Evolutionary conservation across 2,888 invertebrate species (phyloP).

Genomic region (Thymelicus sylvestris): DNA sequence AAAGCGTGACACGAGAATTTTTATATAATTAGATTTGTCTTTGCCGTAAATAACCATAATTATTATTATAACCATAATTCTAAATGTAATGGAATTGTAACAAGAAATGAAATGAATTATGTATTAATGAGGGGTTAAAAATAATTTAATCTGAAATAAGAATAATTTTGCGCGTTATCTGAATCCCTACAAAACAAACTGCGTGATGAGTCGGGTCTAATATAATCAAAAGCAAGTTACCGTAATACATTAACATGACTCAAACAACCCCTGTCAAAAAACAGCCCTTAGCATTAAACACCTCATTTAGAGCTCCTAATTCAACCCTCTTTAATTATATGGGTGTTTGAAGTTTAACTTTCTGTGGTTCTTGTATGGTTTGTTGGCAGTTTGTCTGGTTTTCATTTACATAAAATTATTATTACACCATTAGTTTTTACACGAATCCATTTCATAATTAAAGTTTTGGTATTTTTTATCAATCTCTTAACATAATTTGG

Average conservation of each 20-base stretch:
- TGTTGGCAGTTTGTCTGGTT: neutral
- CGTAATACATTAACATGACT: conserved; percentile 18
- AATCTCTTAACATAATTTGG: too few species aligned
- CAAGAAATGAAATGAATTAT: too few species aligned
- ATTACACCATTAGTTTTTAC: neutral
- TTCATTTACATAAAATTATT: neutral
- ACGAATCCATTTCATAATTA: too few species aligned
- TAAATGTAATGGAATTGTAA: too few species aligned
- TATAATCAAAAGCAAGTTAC: conserved; percentile 26
- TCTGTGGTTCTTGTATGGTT: conserved; percentile 16
- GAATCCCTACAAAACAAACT: conserved; percentile 1
- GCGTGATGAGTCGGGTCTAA: conserved; percentile 8
- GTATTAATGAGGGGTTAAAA: too few species aligned
- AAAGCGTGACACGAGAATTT: too few species aligned
- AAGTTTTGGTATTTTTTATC: too few species aligned
- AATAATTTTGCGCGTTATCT: neutral
- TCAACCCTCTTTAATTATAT: conserved; percentile 31
- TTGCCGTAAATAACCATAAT: too few species aligned
- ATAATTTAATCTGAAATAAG: too few species aligned
- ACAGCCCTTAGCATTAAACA: conserved; percentile 25
- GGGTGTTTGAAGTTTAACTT: conserved; percentile 17
- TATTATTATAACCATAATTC: too few species aligned
- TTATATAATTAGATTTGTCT: too few species aligned
- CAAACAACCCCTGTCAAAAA: conserved; percentile 30
- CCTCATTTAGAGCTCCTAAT: conserved; percentile 28